Percentiles rank a stretch among this genome's conserved stretches.
Conservation (phyloP, 2,888 invertebrate genomes). For the Tricholauxania praeusta region DNA sequence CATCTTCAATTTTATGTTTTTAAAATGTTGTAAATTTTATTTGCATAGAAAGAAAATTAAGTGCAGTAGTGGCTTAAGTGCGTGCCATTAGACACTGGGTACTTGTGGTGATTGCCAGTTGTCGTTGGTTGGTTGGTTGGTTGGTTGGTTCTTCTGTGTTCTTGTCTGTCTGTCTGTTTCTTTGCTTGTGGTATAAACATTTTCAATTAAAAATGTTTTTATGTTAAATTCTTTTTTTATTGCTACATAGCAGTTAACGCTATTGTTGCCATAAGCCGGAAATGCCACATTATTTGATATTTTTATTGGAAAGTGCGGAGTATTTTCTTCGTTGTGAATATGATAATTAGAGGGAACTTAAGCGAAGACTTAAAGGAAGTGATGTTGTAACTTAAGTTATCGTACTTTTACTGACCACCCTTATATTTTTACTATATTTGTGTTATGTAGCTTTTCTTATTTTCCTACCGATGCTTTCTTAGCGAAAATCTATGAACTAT, state of each 20-base stretch:
- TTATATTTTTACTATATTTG: too few species aligned
- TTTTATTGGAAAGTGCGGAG: neutral
- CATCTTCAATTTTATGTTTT: neutral
- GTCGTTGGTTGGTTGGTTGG: too few species aligned
- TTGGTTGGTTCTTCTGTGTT: too few species aligned
- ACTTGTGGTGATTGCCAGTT: too few species aligned
- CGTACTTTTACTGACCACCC: too few species aligned
- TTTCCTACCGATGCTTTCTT: too few species aligned
- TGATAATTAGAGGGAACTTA: too few species aligned
- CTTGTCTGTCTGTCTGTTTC: slow-evolving; percentile 1
- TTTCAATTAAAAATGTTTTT: slow-evolving; percentile 10
- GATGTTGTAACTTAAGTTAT: too few species aligned
- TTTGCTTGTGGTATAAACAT: neutral
- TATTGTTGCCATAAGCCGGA: slow-evolving; percentile 3
- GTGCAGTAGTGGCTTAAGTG: neutral
- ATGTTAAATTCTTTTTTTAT: neutral
- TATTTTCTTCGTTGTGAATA: neutral
- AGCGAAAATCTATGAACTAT: too few species aligned
- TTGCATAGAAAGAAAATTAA: slow-evolving; percentile 19
- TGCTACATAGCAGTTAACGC: neutral
- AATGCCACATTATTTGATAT: neutral
- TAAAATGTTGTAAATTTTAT: slow-evolving; percentile 2
- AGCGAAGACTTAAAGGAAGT: too few species aligned
- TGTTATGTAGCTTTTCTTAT: too few species aligned
- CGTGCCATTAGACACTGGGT: too few species aligned